phyloP scores from a whole-genome alignment of 2,113 vertebrate genomes.

The Gallinago jamesoni region DNA sequence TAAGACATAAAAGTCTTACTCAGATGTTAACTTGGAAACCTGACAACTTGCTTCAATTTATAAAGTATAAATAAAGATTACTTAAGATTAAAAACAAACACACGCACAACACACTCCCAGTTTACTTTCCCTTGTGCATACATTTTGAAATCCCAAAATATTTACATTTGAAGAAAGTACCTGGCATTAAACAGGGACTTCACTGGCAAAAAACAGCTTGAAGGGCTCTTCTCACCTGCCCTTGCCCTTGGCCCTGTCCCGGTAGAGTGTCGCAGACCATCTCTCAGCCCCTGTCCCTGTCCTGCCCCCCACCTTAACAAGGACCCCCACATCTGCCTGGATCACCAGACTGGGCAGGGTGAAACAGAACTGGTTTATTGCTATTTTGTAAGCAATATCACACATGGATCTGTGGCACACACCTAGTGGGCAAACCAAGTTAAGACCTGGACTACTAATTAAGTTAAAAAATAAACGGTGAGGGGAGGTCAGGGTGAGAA shows the following conservation, averaged over 20 bases:
- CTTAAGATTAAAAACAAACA: not conserved
- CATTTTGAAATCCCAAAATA: not conserved
- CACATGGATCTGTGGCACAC: not conserved
- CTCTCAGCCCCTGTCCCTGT: not conserved
- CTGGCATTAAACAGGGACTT: not conserved
- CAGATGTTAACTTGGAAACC: not conserved
- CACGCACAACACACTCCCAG: not conserved
- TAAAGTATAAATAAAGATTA: not conserved
- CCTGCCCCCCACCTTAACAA: not conserved
- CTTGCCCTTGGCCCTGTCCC: not conserved
- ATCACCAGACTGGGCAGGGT: not conserved
- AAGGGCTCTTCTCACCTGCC: not conserved
- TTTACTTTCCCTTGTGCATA: not conserved
- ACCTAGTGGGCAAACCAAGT: not conserved
- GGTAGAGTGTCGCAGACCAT: not conserved
- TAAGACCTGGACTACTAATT: not conserved
- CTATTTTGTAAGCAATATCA: not conserved
- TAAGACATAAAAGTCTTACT: not conserved
- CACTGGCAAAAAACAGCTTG: not conserved
- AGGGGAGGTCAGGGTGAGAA: not conserved
- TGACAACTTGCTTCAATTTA: not conserved
- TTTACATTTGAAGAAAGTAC: not conserved
- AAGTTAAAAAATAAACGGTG: not conserved
- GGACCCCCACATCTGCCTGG: not conserved
- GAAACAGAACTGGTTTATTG: not conserved